Conservation (phyloP, 2,113 vertebrate genomes). For the Pyrgilauda ruficollis region DNA sequence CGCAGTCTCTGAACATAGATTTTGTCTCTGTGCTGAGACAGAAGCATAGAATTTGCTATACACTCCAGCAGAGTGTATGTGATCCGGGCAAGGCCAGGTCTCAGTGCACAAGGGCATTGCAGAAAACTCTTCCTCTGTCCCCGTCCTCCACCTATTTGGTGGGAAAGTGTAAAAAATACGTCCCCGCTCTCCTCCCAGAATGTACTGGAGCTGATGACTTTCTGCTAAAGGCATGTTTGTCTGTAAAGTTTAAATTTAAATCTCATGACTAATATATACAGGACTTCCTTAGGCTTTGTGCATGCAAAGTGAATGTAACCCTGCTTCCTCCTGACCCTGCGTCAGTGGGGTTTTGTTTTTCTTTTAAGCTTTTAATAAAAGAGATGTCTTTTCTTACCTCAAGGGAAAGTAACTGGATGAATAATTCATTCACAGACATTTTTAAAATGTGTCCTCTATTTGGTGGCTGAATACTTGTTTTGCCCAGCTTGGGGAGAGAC, state of each 20-base stretch:
- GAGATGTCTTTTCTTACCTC: neutral
- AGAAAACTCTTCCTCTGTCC: neutral
- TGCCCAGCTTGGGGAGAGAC: neutral
- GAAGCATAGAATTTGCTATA: neutral
- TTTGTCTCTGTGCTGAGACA: neutral
- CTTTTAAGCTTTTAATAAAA: constrained; percentile 23
- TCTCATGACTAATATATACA: constrained; percentile 34
- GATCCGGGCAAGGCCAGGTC: neutral
- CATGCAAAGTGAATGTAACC: constrained; percentile 21
- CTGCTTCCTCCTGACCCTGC: neutral
- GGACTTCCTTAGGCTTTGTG: constrained; percentile 18
- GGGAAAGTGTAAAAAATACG: neutral
- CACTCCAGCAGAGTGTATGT: fast-evolving
- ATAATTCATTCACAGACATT: constrained; percentile 7
- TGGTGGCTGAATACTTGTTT: neutral
- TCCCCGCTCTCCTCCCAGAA: neutral
- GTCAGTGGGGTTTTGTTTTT: neutral
- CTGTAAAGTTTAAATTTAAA: constrained; percentile 30
- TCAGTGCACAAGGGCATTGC: neutral
- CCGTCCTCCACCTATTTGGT: neutral
- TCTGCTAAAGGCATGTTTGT: neutral
- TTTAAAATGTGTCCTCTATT: neutral
- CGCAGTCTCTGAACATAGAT: neutral
- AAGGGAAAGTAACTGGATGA: constrained; percentile 1
- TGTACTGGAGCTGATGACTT: neutral